Percentiles rank a stretch among this genome's conserved stretches.
These are phyloP conservation scores for Trichoplusia ni DNA, from an alignment of 1,140 invertebrate species.

Conservation along the genomic window DNA sequence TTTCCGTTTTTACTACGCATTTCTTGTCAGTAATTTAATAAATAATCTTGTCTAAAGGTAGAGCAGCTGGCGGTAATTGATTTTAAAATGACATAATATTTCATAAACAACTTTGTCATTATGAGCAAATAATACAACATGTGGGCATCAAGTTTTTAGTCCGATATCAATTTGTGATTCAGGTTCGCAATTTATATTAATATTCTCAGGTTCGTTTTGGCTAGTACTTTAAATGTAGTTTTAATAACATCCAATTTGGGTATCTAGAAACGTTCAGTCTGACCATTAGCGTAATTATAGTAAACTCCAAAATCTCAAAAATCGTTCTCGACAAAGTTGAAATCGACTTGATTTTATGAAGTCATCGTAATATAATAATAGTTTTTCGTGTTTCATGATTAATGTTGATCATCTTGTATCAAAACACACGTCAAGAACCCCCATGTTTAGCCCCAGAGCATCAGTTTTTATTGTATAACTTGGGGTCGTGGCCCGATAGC, in stretches of 20 bases:
- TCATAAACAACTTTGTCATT: not conserved
- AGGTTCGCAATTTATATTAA: no score
- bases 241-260: not conserved
- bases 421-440: constrained; percentile 20
- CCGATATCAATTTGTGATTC: no score
- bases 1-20: constrained; percentile 1
- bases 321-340: not conserved
- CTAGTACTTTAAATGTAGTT: constrained; percentile 1
- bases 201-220: not conserved
- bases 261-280: not conserved
- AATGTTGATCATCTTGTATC: constrained; percentile 26
- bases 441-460: constrained; percentile 22
- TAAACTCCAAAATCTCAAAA: not conserved
- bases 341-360: constrained; percentile 10
- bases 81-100: not conserved
- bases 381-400: constrained; percentile 25
- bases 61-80: constrained; percentile 10
- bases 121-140: not conserved
- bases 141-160: not conserved
- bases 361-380: constrained; percentile 23
- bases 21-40: constrained; percentile 17
- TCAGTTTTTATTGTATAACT: constrained; percentile 59
- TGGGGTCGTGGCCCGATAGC: constrained; percentile 66
- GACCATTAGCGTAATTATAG: not conserved
- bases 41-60: constrained; percentile 17